These are phyloP conservation scores for Merluccius polli DNA, from an alignment of 2,797 vertebrate species.

Conservation along the genomic window DNA sequence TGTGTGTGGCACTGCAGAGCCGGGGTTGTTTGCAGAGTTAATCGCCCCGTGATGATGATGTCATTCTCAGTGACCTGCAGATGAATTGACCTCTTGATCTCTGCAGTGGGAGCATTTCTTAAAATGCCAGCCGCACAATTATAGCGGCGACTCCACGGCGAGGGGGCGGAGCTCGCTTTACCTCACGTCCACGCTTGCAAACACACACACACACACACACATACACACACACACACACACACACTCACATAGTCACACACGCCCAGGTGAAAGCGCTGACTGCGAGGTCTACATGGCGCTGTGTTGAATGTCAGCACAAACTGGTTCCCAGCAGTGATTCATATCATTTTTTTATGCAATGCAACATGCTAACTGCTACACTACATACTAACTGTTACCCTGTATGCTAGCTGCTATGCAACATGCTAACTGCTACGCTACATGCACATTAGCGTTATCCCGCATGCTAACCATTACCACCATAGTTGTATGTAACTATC, in stretches of 20 bases:
- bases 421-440: neutral
- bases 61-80: slow-evolving; percentile 82
- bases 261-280: slow-evolving; percentile 61
- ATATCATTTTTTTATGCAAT: slow-evolving; percentile 73
- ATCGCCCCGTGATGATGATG: slow-evolving; percentile 77
- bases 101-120: slow-evolving; percentile 63
- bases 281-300: slow-evolving; percentile 51
- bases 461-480: neutral
- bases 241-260: neutral
- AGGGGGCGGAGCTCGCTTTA: slow-evolving; percentile 58
- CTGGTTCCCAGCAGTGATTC: slow-evolving; percentile 55
- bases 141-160: slow-evolving; percentile 32
- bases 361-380: neutral
- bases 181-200: slow-evolving; percentile 25
- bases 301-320: slow-evolving; percentile 67
- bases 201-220: neutral
- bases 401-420: neutral
- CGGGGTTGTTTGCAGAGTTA: slow-evolving; percentile 74
- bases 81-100: slow-evolving; percentile 76
- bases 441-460: neutral
- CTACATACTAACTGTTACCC: neutral
- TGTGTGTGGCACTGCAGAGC: slow-evolving; percentile 59
- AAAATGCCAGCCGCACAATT: slow-evolving; percentile 79
- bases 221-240: neutral
- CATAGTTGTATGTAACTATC: no score